Evolutionary conservation across 2,113 vertebrate species (phyloP).

Genomic region (Corydoras maculifer): DNA sequence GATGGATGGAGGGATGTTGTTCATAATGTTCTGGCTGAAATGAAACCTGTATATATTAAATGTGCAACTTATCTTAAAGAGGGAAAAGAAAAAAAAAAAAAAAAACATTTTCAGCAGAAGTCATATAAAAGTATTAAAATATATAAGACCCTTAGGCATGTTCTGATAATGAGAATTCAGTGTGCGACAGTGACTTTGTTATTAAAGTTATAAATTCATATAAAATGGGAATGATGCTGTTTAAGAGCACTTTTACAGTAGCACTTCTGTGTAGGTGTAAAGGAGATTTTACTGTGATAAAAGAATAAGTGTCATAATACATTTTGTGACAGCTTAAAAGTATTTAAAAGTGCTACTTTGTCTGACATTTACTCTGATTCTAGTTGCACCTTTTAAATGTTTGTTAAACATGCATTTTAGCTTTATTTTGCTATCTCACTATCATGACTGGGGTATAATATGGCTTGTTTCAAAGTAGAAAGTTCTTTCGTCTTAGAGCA

Average conservation of each 20-base stretch:
- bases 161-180: slow-evolving; percentile 9
- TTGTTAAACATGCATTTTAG: slow-evolving; percentile 1
- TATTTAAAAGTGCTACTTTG: not conserved
- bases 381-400: not conserved
- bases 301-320: not conserved
- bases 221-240: slow-evolving; percentile 1
- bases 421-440: not conserved
- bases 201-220: slow-evolving; percentile 10
- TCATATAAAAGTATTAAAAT: not conserved
- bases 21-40: too few relatives aligned
- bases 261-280: not conserved
- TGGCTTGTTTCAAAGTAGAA: slow-evolving; percentile 5
- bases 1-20: too few relatives aligned
- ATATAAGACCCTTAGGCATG: not conserved
- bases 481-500: not conserved
- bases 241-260: not conserved
- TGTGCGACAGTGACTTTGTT: not conserved
- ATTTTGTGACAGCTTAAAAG: slow-evolving; percentile 14
- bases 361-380: not conserved
- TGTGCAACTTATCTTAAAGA: too few relatives aligned
- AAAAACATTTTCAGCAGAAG: too few relatives aligned
- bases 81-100: too few relatives aligned
- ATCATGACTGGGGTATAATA: not conserved
- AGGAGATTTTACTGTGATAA: not conserved
- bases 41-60: too few relatives aligned